phyloP scores from a whole-genome alignment of 2,888 invertebrate genomes.

The Toxonevra muliebris region DNA sequence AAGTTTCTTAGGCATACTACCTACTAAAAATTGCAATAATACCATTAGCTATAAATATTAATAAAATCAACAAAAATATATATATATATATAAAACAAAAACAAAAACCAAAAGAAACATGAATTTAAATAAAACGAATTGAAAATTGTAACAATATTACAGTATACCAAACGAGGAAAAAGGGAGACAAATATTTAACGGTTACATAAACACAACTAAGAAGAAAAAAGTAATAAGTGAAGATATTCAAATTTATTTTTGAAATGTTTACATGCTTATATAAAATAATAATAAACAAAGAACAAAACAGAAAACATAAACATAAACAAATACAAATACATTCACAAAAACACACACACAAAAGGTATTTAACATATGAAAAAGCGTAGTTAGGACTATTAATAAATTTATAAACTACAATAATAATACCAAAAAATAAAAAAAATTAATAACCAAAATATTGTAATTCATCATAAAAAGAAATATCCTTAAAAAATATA shows the following conservation, averaged over 20 bases:
- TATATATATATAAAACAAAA: no score
- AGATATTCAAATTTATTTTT: slow-evolving; percentile 32
- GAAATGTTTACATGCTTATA: slow-evolving; percentile 28
- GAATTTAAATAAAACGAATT: slow-evolving; percentile 11
- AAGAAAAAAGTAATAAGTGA: not conserved
- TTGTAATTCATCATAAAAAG: slow-evolving; percentile 28
- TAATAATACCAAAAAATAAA: slow-evolving; percentile 13
- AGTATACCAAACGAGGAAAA: no score
- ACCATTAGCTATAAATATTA: not conserved
- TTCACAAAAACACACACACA: slow-evolving; percentile 11
- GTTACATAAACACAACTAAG: no score
- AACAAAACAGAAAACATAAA: slow-evolving; percentile 13
- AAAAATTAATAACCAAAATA: slow-evolving; percentile 15
- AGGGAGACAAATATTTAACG: no score
- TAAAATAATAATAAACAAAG: slow-evolving; percentile 7
- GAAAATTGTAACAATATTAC: slow-evolving; percentile 8
- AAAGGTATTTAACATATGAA: slow-evolving; percentile 5
- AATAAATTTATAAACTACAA: slow-evolving; percentile 30
- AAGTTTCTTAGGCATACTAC: no score
- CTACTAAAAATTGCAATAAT: not conserved
- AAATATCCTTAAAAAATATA: slow-evolving; percentile 48
- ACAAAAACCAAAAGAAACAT: not conserved
- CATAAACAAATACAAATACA: slow-evolving; percentile 23
- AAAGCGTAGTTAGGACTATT: slow-evolving; percentile 40
- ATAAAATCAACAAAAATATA: slow-evolving; percentile 13